Percentiles rank a stretch among this genome's conserved stretches.
Evolutionary conservation across 2,113 vertebrate species (phyloP).

Genomic region (Tapirus terrestris): DNA sequence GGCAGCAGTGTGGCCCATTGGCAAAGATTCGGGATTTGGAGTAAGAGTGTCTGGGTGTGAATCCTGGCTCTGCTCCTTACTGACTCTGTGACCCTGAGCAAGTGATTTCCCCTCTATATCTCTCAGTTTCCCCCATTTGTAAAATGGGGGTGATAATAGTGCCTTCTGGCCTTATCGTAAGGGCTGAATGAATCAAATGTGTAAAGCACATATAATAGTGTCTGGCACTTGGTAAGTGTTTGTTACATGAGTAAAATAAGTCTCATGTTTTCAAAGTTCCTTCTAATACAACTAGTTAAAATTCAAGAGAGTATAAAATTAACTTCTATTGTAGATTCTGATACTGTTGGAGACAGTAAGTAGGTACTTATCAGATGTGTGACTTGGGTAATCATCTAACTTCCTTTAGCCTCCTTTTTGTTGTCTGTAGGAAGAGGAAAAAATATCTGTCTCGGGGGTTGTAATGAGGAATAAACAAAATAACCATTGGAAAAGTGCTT

Average conservation of each 20-base stretch:
- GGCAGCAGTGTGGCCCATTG: neutral
- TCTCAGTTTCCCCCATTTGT: neutral
- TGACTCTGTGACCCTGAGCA: neutral
- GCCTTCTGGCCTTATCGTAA: neutral
- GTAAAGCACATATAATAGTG: neutral
- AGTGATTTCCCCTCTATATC: neutral
- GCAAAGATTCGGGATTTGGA: neutral
- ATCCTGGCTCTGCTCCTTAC: neutral
- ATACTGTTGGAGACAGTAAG: neutral
- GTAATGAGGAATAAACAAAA: neutral
- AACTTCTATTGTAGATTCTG: neutral
- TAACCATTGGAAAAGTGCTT: neutral
- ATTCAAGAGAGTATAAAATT: neutral
- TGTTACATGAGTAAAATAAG: constrained; percentile 18
- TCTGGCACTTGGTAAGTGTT: neutral
- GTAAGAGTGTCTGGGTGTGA: neutral
- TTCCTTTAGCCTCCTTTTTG: neutral
- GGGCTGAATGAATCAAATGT: neutral
- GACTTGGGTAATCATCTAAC: neutral
- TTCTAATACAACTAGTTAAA: neutral
- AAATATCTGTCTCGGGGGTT: neutral
- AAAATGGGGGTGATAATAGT: neutral
- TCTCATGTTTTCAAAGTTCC: neutral
- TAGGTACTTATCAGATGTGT: neutral
- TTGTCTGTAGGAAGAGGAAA: neutral